phyloP scores from a whole-genome alignment of 2,888 invertebrate species.

The Ectobius pallidus region DNA sequence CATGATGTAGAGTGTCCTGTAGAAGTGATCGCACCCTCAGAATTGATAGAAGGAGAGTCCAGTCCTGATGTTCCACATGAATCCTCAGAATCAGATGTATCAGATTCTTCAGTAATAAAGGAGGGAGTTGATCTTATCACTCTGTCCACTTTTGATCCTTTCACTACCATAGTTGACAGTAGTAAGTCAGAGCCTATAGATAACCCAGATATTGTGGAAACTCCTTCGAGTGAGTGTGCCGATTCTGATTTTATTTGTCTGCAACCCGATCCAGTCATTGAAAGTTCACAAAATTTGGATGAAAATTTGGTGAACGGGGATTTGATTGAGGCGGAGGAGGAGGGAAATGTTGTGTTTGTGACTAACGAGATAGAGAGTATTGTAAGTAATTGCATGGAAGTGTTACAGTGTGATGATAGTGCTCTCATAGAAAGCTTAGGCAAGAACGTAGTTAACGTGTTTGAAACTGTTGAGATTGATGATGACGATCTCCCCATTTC shows the following conservation, averaged over 20 bases:
- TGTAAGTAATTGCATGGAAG: slow-evolving; percentile 32
- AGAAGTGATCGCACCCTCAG: background rate
- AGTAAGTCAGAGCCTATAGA: slow-evolving; percentile 21
- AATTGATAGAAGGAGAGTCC: background rate
- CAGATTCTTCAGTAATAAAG: background rate
- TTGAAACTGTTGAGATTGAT: slow-evolving; percentile 13
- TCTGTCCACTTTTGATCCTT: slow-evolving; percentile 34
- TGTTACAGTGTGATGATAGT: slow-evolving; percentile 11
- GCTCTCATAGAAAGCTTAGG: background rate
- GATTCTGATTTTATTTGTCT: slow-evolving; percentile 11
- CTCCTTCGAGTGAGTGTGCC: slow-evolving; percentile 23
- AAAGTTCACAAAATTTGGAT: background rate
- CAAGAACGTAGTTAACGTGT: background rate
- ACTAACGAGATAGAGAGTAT: slow-evolving; percentile 16
- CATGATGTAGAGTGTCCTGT: background rate
- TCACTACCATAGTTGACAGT: slow-evolving; percentile 34
- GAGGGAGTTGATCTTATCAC: slow-evolving; percentile 24
- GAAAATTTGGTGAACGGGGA: background rate
- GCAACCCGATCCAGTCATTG: background rate
- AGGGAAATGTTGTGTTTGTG: too few species aligned
- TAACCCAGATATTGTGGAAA: background rate
- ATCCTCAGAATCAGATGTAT: background rate
- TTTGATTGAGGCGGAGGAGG: background rate
- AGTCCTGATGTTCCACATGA: background rate
- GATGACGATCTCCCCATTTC: slow-evolving; percentile 11